A percentile compares a stretch with the other conserved stretches of the same genome.
Evolutionary conservation across 2,888 invertebrate species (phyloP).

Genomic region (Netelia inedita): DNA sequence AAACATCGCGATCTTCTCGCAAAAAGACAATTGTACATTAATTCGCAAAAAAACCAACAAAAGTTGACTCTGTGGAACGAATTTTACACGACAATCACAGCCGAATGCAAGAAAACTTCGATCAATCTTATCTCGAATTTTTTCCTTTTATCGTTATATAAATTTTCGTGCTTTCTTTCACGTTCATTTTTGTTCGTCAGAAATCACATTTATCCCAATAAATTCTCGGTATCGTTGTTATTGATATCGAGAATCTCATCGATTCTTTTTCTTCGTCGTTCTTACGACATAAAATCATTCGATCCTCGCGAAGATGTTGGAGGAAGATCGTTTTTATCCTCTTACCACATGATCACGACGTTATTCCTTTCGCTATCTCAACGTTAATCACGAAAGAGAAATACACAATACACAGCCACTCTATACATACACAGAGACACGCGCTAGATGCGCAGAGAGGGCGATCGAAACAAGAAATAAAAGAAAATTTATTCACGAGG

Average conservation of each 20-base stretch:
- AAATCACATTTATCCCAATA: background rate
- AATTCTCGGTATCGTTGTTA: constrained; percentile 34
- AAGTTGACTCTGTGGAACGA: constrained; percentile 8
- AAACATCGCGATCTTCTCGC: constrained; percentile 14
- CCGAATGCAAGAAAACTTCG: constrained; percentile 3
- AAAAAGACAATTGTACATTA: constrained; percentile 20
- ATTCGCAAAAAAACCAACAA: constrained; percentile 20
- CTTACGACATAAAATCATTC: constrained; percentile 13
- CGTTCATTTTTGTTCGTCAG: background rate
- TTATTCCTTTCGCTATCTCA: background rate
- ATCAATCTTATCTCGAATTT: background rate
- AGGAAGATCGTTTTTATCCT: constrained; percentile 7
- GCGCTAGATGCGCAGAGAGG: background rate
- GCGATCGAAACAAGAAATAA: background rate
- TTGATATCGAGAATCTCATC: constrained; percentile 19
- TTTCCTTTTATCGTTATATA: background rate
- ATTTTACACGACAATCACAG: constrained; percentile 1
- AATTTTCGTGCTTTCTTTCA: background rate
- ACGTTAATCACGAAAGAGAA: background rate
- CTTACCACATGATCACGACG: background rate
- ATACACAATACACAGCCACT: background rate
- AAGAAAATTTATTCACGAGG: constrained; percentile 1
- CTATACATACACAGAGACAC: constrained; percentile 17
- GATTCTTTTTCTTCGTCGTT: constrained; percentile 8
- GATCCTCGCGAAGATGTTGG: constrained; percentile 1